Evolutionary conservation across 2,797 vertebrate genomes (phyloP), one percentile per base, ranked within the genome.

Genomic region (Xiphorhynchus erythropygius): DNA sequence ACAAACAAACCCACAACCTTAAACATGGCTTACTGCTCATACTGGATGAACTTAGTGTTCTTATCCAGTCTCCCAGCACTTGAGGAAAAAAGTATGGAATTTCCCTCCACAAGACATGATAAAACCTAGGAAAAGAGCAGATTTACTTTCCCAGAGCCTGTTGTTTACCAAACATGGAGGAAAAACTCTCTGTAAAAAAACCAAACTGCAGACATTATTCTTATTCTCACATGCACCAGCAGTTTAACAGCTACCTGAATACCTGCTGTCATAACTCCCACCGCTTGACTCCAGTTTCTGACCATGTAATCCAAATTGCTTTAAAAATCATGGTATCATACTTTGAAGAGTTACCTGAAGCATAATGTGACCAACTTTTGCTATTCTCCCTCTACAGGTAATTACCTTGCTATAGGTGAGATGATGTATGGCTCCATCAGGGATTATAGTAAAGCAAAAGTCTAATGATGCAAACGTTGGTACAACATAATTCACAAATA

Each of bases 251-350:
- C 49, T 47, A 68, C 62, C 35, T 59, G 62, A 84, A 56, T 60
- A 69, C 4, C 19, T 33, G 35, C 2, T 52, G 41, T 13, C 0
- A 0, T 41, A 75, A 44, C 16, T 70, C 50, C 23, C 46, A 59
- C 42, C 64, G 41, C 17, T n/a, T 83, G 21, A 59, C 14, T 52
- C 62, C 2, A 1, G 80, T 74, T 96, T 62, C 62, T 52, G 69
- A 74, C 37, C 7, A 27, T 2, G 3, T 60, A 70, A 93, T 25
- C 24, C 47, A 84, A 70, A 74, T 49, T 65, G 33, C 52, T 69
- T 53, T 71, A 56, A 55, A 84, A 63, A 46, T 18, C 50, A 10
- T 6, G 32, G 12, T 62, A 68, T 2, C 0, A 0, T 60, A 64
- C 33, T 70, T 70, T 17, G 13, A 74, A 71, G 59, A 83, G 53